Evolutionary conservation across 2,113 vertebrate species (phyloP), one percentile per base, ranked within the genome.

Genomic region (Gymnobelideus leadbeateri): DNA sequence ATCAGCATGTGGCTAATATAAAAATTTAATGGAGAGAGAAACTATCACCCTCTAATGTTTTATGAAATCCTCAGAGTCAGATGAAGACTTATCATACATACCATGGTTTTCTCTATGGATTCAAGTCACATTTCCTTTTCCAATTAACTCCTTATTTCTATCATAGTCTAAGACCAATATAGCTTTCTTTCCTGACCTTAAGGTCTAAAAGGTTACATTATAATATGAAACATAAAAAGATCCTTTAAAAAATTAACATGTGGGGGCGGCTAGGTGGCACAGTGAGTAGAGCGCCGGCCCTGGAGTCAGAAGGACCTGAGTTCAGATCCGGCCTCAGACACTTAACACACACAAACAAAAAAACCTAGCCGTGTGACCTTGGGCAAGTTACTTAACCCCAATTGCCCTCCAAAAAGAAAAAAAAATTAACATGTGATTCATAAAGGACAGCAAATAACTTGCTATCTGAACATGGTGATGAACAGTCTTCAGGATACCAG

Each of bases 121-220:
- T 90, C 23, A 96, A 97, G 96, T 93, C 26, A 89, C 94, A 55
- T 14, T 26, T 49, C 28, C 4, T 77, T n/a, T 91, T 2, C 3
- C 50, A 91, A 94, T 24, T 50, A 91, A 94, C 21, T 47, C 37
- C 93, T 84, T 91, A 12, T 68, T 91, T 14, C 2, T 47, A 46
- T 93, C 46, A 93, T 1, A 0, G 84, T 57, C 50, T 53, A 46
- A 28, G 91, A 46, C 89, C 0, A 89, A 54, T 52, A 90, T 28
- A 90, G 51, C 55, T 97, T 95, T 54, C 43, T 57, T 96, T 93
- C 28, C 43, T 93, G 92, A 68, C 23, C 93, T 89, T 43, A 92
- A 84, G 92, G 24, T 92, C 52, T 97, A 26, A 54, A 77, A 52
- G 51, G 91, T 31, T 94, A 49, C 52, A 37, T 46, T 84, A 89